Evolutionary conservation across 2,113 vertebrate species (phyloP).

Genomic region (Notarius lentiginosus): DNA sequence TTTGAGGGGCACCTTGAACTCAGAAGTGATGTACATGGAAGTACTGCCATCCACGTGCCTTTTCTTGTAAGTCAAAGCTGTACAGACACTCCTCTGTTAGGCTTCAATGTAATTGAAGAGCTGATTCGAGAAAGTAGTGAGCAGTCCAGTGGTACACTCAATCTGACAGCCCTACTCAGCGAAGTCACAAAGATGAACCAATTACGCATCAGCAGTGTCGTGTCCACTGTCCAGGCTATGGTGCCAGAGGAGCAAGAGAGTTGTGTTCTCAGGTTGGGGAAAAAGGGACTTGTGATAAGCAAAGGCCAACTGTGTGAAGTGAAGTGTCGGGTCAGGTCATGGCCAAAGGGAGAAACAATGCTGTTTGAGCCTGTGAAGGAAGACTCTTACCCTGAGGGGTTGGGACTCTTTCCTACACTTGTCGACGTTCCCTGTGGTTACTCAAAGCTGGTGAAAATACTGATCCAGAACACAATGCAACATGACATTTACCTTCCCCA

Average conservation of each 20-base stretch:
- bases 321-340: neutral
- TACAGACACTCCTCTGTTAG: too few species aligned
- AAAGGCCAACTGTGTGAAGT: neutral
- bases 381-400: neutral
- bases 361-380: neutral
- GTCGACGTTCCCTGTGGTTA: neutral
- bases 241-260: neutral
- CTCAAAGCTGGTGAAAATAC: neutral
- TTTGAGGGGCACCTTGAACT: too few species aligned
- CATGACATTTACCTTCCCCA: neutral
- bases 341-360: neutral
- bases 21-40: too few species aligned
- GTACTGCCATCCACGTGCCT: too few species aligned
- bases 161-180: too few species aligned
- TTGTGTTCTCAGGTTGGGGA: neutral
- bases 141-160: too few species aligned
- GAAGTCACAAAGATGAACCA: neutral
- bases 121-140: too few species aligned
- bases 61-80: too few species aligned
- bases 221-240: neutral
- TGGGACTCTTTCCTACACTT: neutral
- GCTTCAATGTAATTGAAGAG: too few species aligned
- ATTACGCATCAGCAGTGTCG: neutral
- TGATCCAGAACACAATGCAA: neutral
- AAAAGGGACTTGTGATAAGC: neutral